phyloP scores from a whole-genome alignment of 1,140 invertebrate species.

The Liolophura sinensis region DNA sequence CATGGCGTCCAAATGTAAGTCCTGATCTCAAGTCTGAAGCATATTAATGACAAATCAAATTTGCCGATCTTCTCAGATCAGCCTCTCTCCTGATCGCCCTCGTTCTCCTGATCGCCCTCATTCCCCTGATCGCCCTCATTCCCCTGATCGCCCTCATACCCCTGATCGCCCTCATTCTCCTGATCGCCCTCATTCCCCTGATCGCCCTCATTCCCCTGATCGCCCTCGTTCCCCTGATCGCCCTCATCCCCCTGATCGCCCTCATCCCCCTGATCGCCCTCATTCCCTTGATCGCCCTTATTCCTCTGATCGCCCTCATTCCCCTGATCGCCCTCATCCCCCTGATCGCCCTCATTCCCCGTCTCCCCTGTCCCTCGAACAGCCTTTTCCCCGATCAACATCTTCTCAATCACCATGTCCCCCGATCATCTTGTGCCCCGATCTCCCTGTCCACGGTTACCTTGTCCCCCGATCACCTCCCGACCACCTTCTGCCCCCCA shows the following conservation, averaged over 20 bases:
- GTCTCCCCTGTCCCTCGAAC: conserved; percentile 7
- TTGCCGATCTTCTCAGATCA: too few relatives aligned
- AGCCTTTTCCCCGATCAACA: conserved; percentile 8
- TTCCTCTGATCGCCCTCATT: background rate
- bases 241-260: conserved; percentile 17
- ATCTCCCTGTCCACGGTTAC: background rate
- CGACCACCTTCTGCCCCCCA: background rate
- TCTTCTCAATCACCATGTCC: too few relatives aligned
- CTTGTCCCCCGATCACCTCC: background rate
- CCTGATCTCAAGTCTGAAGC: too few relatives aligned
- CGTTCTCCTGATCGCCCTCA: conserved; percentile 12
- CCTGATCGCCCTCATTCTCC: conserved; percentile 5
- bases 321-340: background rate
- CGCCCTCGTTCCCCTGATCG: conserved; percentile 13
- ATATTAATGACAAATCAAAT: too few relatives aligned
- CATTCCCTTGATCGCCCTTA: too few relatives aligned
- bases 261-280: conserved; percentile 15
- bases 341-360: background rate
- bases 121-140: conserved; percentile 8
- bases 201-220: conserved; percentile 14
- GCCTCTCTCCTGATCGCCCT: background rate
- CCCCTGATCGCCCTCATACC: conserved; percentile 1
- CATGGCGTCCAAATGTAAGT: too few relatives aligned
- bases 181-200: conserved; percentile 19
- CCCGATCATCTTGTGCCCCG: conserved; percentile 23